Base-by-base conservation (phyloP, 2,113 vertebrate genomes). In the Plotosus lineatus region DNA sequence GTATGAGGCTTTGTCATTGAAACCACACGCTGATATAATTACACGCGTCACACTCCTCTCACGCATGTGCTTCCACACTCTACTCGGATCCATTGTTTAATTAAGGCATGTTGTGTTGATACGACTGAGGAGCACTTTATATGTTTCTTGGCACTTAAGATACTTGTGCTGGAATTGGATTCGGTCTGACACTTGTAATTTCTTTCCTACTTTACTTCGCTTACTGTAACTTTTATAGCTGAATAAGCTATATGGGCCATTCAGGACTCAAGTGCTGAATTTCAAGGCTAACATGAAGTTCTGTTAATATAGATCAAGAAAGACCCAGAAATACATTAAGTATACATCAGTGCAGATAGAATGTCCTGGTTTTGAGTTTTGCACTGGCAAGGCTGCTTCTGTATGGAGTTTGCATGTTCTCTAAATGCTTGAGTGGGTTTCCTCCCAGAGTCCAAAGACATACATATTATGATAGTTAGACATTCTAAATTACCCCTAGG, bases 11-110 rank as follows among this genome's bases (percentile, higher is more conserved):
- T 77, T 72, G 73, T 77, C 66, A 46, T 65, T 7, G 66, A 81
- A 85, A 83, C 84, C 84, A 78, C 84, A 85, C 77, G 81, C 81
- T 81, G 84, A 81, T 81, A 85, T 85, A 85, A 87, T 87, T 85
- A 87, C 82, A 83, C 71, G 68, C 60, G 65, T 79, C 80, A 81
- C 84, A 76, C 84, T 74, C 44, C 75, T 51, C 80, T 75, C 50
- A 74, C 44, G 53, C 33, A 48, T 51, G 36, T 72, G 50, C 56
- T 78, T 66, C 19, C 28, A 38, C 84, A 71, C 40, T 42, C 81
- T 74, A 68, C 78, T 84, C 77, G 58, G 74, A 77, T 55, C 58
- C 66, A 56, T 78, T 74, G 85, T 72, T 74, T 87, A 83, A 85
- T 85, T 82, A 87, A 80, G 68, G 58, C 81, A 78, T 78, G 78